Evolutionary conservation across 1,140 invertebrate species (phyloP), one percentile per base, ranked within the genome.

Genomic region (Caenorhabditis latens): DNA sequence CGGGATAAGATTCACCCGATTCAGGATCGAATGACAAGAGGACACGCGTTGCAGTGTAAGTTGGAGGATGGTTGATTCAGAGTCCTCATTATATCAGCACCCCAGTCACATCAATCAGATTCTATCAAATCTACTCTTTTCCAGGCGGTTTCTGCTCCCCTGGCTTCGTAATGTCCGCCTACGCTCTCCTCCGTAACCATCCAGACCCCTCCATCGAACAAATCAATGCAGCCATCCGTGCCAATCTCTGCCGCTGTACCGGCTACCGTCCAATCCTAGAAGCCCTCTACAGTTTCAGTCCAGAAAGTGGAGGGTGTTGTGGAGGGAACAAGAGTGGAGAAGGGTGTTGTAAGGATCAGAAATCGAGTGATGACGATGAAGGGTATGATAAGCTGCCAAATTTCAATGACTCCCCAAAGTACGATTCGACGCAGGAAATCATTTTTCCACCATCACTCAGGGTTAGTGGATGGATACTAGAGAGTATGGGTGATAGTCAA

Each of bases 371-470:
- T 61, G 75, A 42, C 4, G 86, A 86, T 42, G 75, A 21, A 14
- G 86, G 71, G 58, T 65, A 61, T 58, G 48, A 89, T 8, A 85
- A 85, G 42, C 58, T 90, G 16, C 95, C 95, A 91, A 93, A 95
- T 90, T 91, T 94, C 42, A 95, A 94, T 21, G 94, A 95, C 90
- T 96, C 96, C 92, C 92, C 94, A 53, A 95, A 95, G 0, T 95
- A 96, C 86, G 95, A 97, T 93, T 93, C 95, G 7, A 94, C 95
- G 16, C 96, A 98, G 92, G 97, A 98, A 93, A 95, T 96, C 0
- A 97, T 98, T 90, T 98, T 98, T 93, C 97, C 97, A 63, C 96
- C 96, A 2, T 96, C 97, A 93, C 93, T 98, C 65, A 95, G 95
- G 93, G 93, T 96, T 90, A 92, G 83, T 86, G 58, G 32, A 48